Percentiles rank a stretch among this genome's conserved stretches.
Conservation (phyloP, 2,113 vertebrate genomes). For the Sceloporus undulatus region DNA sequence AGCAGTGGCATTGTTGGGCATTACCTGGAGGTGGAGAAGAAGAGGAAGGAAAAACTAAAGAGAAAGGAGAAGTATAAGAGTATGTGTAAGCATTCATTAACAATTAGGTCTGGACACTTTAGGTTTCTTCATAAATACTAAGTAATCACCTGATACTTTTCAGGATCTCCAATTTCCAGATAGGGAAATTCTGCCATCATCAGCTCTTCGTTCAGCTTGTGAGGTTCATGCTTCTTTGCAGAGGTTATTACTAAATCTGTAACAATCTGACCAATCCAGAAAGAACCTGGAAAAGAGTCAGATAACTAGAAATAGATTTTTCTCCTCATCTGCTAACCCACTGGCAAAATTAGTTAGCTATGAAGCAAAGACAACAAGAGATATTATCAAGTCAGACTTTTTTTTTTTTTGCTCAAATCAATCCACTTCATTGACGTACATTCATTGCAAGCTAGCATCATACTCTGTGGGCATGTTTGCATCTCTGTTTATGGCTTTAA, state of each 20-base stretch:
- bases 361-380: too few relatives aligned
- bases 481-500: too few relatives aligned
- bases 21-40: neutral
- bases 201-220: conserved; percentile 26
- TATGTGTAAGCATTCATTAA: neutral
- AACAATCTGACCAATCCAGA: conserved; percentile 34
- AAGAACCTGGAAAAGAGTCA: neutral
- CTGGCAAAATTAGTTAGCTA: too few relatives aligned
- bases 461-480: too few relatives aligned
- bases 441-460: too few relatives aligned
- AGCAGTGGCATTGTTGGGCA: neutral
- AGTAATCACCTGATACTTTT: conserved; percentile 28
- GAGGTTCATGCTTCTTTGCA: conserved; percentile 32
- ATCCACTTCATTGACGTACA: too few relatives aligned
- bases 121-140: neutral
- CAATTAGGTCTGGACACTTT: neutral
- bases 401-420: too few relatives aligned
- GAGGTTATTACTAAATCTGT: conserved; percentile 31
- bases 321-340: neutral
- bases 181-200: conserved; percentile 21
- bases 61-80: neutral
- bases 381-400: too few relatives aligned
- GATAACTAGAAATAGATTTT: neutral
- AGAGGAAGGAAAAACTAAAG: neutral
- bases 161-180: conserved; percentile 27